Conservation (phyloP, 2,797 vertebrate species). For the Lates japonicus region DNA sequence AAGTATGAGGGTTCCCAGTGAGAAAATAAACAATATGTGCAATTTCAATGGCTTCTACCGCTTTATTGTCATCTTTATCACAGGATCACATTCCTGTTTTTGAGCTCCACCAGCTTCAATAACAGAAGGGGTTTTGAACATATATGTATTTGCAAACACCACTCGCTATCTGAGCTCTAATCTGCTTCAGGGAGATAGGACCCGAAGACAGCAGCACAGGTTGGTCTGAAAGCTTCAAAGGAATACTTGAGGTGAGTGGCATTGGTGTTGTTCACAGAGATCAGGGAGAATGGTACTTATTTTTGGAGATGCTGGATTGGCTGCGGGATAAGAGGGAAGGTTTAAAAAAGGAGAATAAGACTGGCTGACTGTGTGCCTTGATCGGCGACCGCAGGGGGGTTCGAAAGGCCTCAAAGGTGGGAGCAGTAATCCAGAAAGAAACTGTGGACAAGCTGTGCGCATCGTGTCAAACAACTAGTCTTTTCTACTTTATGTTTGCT, state of each 20-base stretch:
- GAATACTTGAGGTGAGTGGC: slow-evolving; percentile 67
- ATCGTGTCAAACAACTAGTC: slow-evolving; percentile 7
- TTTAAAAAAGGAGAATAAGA: slow-evolving; percentile 51
- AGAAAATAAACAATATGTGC: slow-evolving; percentile 69
- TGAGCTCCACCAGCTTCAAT: slow-evolving; percentile 60
- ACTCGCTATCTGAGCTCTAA: slow-evolving; percentile 60
- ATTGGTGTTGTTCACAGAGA: slow-evolving; percentile 62
- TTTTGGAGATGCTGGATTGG: slow-evolving; percentile 27
- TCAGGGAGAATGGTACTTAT: slow-evolving; percentile 48
- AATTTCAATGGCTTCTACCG: slow-evolving; percentile 44
- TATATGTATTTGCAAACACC: slow-evolving; percentile 62
- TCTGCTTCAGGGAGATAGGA: slow-evolving; percentile 59
- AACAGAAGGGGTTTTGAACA: slow-evolving; percentile 54
- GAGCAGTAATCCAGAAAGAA: slow-evolving; percentile 23
- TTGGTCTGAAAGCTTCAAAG: slow-evolving; percentile 75
- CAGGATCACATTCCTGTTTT: slow-evolving; percentile 69
- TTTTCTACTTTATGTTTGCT: slow-evolving; percentile 5
- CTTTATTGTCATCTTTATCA: slow-evolving; percentile 75
- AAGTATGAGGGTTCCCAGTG: slow-evolving; percentile 50
- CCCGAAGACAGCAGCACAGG: slow-evolving; percentile 52
- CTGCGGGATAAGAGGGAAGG: slow-evolving; percentile 51
- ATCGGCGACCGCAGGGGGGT: slow-evolving; percentile 30
- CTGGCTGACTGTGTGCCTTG: slow-evolving; percentile 47
- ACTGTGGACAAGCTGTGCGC: slow-evolving; percentile 17
- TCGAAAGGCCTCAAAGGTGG: slow-evolving; percentile 36